phyloP scores from a whole-genome alignment of 2,113 vertebrate genomes.

The Odobenus rosmarus region DNA sequence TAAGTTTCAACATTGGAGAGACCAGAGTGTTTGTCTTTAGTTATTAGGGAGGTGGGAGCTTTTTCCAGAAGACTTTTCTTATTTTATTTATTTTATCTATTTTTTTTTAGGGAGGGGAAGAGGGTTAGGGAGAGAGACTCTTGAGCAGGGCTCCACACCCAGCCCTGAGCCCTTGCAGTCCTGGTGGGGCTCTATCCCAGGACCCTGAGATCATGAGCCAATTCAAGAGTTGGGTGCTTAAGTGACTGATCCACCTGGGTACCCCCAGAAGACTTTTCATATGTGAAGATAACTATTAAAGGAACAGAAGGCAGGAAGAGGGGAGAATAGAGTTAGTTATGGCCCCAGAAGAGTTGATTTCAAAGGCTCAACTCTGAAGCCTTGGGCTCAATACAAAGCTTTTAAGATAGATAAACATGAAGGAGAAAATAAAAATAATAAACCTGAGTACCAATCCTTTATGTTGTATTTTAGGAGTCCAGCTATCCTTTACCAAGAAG shows the following conservation, averaged over 20 bases:
- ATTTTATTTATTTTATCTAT: background rate
- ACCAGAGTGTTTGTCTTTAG: background rate
- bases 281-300: background rate
- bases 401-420: background rate
- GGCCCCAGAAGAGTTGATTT: background rate
- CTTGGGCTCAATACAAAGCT: background rate
- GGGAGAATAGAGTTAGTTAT: background rate
- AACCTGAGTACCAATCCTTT: slow-evolving; percentile 67
- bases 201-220: background rate
- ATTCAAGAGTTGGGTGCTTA: background rate
- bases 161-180: background rate
- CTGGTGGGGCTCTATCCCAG: background rate
- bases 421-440: background rate
- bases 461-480: slow-evolving; percentile 86
- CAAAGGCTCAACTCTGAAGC: background rate
- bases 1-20: background rate
- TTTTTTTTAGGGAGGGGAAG: background rate
- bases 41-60: background rate
- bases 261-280: background rate
- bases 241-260: background rate
- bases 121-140: background rate
- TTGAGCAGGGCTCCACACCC: background rate
- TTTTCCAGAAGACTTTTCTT: background rate
- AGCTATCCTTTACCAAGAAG: slow-evolving; percentile 83
- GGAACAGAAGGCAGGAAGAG: background rate